Evolutionary conservation across 1,140 invertebrate genomes (phyloP), one percentile per base, ranked within the genome.

Genomic region (Goniozus legneri): DNA sequence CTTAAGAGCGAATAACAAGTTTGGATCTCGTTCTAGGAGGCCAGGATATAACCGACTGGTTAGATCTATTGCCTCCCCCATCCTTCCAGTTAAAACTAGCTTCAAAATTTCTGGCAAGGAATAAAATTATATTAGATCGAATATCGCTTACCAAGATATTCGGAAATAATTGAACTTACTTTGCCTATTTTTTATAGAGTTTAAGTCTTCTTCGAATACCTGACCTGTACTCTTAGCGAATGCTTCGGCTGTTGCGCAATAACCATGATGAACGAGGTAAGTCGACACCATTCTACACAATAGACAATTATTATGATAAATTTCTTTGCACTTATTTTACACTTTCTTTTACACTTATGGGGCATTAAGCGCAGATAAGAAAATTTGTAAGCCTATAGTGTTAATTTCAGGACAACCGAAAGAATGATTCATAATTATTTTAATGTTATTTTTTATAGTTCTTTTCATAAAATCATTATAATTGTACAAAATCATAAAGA

Each of bases 211-310:
- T 55, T 89, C 84, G 67, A 97, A 92, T 50, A 84, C 80, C 78
- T 95, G 91, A 47, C 87, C 87, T 47, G 95, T 97, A 64, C 87
- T 87, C 66, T 86, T 84, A 56, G 91, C 88, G 77, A 98, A 98
- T n/a, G 92, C 88, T 79, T 97, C 93, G 46, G 95, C 95, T 54
- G 95, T 95, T 54, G 89, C 86, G 82, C 91, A 95, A 72, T 96
- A 98, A 33, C 95, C 95, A 76, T 97, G 93, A 78, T 98, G 95
- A 52, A 98, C 91, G 62, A 98, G 82, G 80, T 98, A 99, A 38
- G 94, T 89, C 46, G 92, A 95, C 41, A 98, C 93, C 86, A 98
- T 92, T 80, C 93, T 96, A 73, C n/a, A n/a, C n/a, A n/a, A n/a
- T n/a, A n/a, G n/a, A n/a, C n/a, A n/a, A n/a, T n/a, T n/a, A n/a